Percentiles rank a stretch among this genome's conserved stretches.
Conservation (phyloP, 2,113 vertebrate species). For the Campylorhamphus procurvoides region DNA sequence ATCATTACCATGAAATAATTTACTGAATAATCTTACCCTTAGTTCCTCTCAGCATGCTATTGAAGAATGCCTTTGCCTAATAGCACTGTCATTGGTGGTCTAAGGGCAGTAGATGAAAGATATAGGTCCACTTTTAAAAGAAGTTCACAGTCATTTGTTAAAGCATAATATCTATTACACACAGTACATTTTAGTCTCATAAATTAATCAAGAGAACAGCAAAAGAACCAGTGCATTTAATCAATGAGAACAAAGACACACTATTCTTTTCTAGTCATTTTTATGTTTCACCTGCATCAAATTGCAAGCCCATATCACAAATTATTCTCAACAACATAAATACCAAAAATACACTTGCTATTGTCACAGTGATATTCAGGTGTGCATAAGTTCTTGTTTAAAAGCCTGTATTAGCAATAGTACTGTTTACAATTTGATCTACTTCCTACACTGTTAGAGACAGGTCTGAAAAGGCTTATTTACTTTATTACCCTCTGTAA, state of each 20-base stretch:
- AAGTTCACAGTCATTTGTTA: not conserved
- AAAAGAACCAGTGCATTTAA: not conserved
- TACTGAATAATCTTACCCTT: not conserved
- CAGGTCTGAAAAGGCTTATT: not conserved
- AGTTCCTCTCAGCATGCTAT: not conserved
- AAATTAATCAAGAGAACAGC: conserved; percentile 29
- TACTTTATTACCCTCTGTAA: not conserved
- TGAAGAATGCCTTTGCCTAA: not conserved
- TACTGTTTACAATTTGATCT: not conserved
- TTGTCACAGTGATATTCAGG: not conserved
- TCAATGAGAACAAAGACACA: not conserved
- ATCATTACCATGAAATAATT: conserved; percentile 4
- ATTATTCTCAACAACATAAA: not conserved
- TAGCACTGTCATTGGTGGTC: not conserved
- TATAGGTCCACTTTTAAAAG: not conserved
- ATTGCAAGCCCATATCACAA: not conserved
- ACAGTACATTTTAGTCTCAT: not conserved
- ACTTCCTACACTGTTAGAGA: not conserved
- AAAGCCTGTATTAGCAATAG: not conserved
- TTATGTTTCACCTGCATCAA: not conserved
- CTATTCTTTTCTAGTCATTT: not conserved
- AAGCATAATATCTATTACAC: not conserved
- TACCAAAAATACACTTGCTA: not conserved
- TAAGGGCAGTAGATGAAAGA: not conserved
- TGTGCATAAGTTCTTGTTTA: not conserved